Evolutionary conservation across 2,797 vertebrate genomes (phyloP).

Genomic region (Anabacerthia variegaticeps): DNA sequence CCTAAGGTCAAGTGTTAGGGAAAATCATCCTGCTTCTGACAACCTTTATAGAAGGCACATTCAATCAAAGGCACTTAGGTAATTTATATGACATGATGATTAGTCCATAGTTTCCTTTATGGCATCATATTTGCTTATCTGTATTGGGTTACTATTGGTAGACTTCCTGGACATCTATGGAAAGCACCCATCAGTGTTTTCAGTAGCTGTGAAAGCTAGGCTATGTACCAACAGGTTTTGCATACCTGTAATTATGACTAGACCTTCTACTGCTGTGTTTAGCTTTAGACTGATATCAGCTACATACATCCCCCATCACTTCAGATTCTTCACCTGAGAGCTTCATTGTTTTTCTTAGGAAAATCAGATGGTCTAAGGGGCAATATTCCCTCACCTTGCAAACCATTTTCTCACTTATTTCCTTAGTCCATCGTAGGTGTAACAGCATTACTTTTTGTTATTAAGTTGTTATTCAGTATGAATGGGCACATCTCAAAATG

Average conservation of each 20-base stretch:
- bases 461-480: not conserved
- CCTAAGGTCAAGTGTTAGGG: conserved; percentile 2
- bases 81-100: not conserved
- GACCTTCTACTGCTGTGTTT: not conserved
- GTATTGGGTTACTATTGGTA: too few species aligned
- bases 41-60: not conserved
- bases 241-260: not conserved
- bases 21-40: conserved; percentile 9
- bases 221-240: not conserved
- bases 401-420: not conserved
- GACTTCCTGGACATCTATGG: not conserved
- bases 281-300: not conserved
- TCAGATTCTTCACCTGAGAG: not conserved
- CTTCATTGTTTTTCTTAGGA: not conserved
- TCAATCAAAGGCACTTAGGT: not conserved
- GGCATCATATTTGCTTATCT: too few species aligned
- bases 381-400: not conserved
- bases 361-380: not conserved
- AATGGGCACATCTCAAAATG: not conserved
- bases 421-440: not conserved
- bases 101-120: not conserved
- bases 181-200: not conserved
- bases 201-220: not conserved
- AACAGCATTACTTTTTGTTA: not conserved
- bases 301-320: not conserved